Percentiles rank a stretch among this genome's conserved stretches.
These are phyloP conservation scores for Ptychobarbus kaznakovi DNA, from an alignment of 2,797 vertebrate species.

Conservation along the genomic window DNA sequence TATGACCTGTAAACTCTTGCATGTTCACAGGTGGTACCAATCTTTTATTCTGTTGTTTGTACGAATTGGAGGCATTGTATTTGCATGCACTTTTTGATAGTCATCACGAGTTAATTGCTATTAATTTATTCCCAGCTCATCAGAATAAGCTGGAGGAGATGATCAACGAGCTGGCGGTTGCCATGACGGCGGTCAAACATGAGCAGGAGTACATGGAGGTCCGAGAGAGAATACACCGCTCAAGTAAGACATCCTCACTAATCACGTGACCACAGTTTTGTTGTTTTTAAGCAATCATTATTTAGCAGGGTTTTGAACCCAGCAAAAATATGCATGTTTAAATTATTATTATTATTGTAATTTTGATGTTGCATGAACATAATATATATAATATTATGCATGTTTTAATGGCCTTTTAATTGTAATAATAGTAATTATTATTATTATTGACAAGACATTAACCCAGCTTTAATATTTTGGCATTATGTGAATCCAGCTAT, in stretches of 20 bases:
- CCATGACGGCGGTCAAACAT: conserved; percentile 98
- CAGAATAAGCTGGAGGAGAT: conserved; percentile 99
- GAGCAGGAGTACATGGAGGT: conserved; percentile 99
- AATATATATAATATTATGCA: neutral
- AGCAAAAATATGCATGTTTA: neutral
- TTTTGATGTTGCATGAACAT: neutral
- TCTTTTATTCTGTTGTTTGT: neutral
- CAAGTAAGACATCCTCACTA: conserved; percentile 81
- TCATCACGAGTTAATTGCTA: neutral
- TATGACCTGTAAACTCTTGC: neutral
- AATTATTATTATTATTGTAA: neutral
- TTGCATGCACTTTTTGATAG: neutral
- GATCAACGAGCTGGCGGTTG: conserved; percentile 97
- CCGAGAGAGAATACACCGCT: conserved; percentile 99
- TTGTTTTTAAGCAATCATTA: neutral
- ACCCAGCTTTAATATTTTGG: neutral
- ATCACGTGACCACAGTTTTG: neutral
- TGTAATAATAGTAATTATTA: neutral
- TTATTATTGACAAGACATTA: neutral
- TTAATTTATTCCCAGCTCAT: conserved; percentile 80
- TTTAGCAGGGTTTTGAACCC: neutral
- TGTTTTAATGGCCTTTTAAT: neutral
- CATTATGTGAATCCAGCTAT: neutral
- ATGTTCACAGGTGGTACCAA: neutral
- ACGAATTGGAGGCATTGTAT: neutral